phyloP scores from a whole-genome alignment of 1,140 invertebrate species.

The Apis dorsata region DNA sequence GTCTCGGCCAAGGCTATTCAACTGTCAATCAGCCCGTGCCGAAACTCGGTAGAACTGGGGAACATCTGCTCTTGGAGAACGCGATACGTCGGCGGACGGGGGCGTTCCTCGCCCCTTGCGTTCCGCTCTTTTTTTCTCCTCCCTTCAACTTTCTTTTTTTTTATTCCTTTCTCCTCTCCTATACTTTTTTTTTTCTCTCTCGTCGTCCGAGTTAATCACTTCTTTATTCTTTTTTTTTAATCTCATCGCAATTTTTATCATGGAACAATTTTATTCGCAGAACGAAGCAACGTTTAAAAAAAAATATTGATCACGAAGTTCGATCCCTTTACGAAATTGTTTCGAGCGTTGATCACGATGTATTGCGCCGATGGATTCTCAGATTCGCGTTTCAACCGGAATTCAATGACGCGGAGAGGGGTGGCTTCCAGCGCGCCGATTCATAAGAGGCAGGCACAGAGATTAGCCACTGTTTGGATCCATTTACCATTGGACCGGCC shows the following conservation, averaged over 20 bases:
- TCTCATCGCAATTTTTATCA: too few relatives aligned
- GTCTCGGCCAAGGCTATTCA: slow-evolving; percentile 57
- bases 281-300: too few relatives aligned
- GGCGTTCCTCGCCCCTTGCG: slow-evolving; percentile 48
- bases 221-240: too few relatives aligned
- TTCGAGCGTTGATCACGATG: background rate
- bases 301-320: too few relatives aligned
- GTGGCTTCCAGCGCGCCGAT: slow-evolving; percentile 15
- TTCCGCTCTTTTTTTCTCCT: background rate
- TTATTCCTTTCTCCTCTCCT: too few relatives aligned
- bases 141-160: background rate
- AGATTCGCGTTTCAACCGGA: slow-evolving; percentile 16
- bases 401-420: slow-evolving; percentile 39
- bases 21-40: slow-evolving; percentile 61
- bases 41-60: slow-evolving; percentile 51
- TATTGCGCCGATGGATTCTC: background rate
- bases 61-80: slow-evolving; percentile 57
- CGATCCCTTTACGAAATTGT: background rate
- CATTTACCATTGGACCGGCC: slow-evolving; percentile 55
- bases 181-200: background rate
- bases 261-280: too few relatives aligned
- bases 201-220: background rate
- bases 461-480: slow-evolving; percentile 63
- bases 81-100: slow-evolving; percentile 56
- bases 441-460: slow-evolving; percentile 39